Evolutionary conservation across 2,797 vertebrate species (phyloP).

Genomic region (Geotrypetes seraphini): DNA sequence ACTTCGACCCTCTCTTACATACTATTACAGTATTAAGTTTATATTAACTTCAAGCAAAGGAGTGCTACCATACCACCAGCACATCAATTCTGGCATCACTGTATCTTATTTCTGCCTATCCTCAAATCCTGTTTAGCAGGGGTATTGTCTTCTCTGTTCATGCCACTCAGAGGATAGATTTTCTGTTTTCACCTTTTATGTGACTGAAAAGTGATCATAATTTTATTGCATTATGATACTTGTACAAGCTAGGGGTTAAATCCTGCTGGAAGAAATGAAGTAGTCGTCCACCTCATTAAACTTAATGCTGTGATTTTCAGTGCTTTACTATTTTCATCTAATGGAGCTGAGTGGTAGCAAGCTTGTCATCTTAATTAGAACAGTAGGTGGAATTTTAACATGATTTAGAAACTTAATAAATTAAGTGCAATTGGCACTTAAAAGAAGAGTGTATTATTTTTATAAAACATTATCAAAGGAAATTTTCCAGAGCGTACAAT

Average conservation of each 20-base stretch:
- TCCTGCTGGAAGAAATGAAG: not conserved
- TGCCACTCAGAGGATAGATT: not conserved
- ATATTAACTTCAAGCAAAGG: too few species aligned
- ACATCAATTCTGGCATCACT: too few species aligned
- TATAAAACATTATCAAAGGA: not conserved
- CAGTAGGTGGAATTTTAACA: not conserved
- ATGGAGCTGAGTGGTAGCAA: not conserved
- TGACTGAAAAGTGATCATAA: not conserved
- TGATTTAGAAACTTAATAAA: not conserved
- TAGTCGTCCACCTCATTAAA: not conserved
- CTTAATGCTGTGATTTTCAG: not conserved
- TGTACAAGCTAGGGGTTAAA: not conserved
- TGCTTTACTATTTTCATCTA: not conserved
- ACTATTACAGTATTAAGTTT: too few species aligned
- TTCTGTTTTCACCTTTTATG: not conserved
- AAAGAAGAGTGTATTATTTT: not conserved
- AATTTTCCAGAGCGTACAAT: not conserved
- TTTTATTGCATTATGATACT: not conserved
- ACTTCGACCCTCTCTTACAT: too few species aligned
- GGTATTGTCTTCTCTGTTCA: too few species aligned
- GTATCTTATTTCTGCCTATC: not conserved
- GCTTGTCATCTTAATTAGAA: not conserved
- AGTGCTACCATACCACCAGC: too few species aligned
- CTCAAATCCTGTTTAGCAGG: too few species aligned
- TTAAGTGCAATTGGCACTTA: not conserved